Percentiles rank a stretch among this genome's conserved stretches.
These are phyloP conservation scores for Eueremaeus valkanovi DNA, from an alignment of 2,888 invertebrate species.

Conservation along the genomic window DNA sequence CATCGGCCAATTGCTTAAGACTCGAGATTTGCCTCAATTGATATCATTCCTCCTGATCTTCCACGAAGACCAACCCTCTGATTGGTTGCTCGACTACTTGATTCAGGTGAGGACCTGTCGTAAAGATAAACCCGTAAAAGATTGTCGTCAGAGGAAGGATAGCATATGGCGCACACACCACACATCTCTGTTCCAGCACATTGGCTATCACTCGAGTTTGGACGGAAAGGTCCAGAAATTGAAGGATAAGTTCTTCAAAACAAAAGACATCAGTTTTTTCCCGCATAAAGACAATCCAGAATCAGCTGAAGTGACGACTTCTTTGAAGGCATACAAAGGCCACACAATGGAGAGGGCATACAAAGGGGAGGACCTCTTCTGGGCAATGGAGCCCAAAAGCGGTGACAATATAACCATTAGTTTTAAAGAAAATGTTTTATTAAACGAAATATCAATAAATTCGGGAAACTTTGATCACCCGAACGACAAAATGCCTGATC, in stretches of 20 bases:
- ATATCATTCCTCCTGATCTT: constrained; percentile 92
- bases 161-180: constrained; percentile 78
- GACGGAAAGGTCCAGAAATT: constrained; percentile 94
- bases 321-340: constrained; percentile 75
- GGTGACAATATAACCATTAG: constrained; percentile 75
- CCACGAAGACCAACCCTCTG: constrained; percentile 90
- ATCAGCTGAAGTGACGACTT: constrained; percentile 64
- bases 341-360: constrained; percentile 77
- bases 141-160: constrained; percentile 71
- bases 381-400: constrained; percentile 78
- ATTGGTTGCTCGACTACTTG: constrained; percentile 89
- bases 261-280: background rate
- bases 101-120: constrained; percentile 81
- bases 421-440: constrained; percentile 66
- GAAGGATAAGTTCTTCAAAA: constrained; percentile 60
- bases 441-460: constrained; percentile 67
- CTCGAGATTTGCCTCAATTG: constrained; percentile 75
- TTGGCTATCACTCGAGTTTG: constrained; percentile 88
- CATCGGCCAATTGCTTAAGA: constrained; percentile 68
- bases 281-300: constrained; percentile 59
- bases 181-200: constrained; percentile 89
- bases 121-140: constrained; percentile 64
- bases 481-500: constrained; percentile 78
- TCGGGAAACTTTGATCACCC: constrained; percentile 87
- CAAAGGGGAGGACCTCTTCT: constrained; percentile 79